Evolutionary conservation across 2,113 vertebrate species (phyloP).

Genomic region (Erythrocebus patas): DNA sequence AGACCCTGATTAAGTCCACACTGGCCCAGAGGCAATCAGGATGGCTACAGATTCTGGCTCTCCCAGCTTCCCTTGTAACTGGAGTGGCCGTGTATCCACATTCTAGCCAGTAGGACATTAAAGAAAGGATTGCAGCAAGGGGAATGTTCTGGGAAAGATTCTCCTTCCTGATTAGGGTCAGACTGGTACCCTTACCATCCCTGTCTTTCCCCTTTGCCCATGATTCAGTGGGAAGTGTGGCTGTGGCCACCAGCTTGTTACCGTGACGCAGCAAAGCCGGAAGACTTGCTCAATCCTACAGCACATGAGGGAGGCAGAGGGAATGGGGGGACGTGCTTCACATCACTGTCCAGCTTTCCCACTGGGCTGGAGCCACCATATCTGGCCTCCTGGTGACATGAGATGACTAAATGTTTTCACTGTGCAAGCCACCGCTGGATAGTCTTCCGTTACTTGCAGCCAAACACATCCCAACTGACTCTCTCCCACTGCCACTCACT

Average conservation of each 20-base stretch:
- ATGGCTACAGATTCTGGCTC: background rate
- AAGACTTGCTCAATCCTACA: background rate
- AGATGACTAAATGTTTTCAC: background rate
- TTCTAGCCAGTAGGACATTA: background rate
- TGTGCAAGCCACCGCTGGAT: fast-evolving
- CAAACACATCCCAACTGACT: background rate
- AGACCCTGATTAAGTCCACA: background rate
- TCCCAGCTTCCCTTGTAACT: background rate
- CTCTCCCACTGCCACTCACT: background rate
- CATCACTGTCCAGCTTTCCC: background rate
- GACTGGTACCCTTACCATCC: background rate
- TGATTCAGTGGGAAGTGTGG: background rate
- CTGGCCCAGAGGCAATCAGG: background rate
- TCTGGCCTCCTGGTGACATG: background rate
- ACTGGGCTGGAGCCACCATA: fast-evolving
- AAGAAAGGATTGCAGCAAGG: background rate
- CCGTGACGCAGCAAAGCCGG: background rate
- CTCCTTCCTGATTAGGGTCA: background rate
- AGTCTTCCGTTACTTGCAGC: background rate
- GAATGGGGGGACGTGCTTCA: background rate
- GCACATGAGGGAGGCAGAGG: background rate
- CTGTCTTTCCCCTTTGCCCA: background rate
- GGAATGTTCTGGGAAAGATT: background rate
- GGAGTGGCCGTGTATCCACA: background rate
- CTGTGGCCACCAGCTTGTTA: background rate